phyloP scores from a whole-genome alignment of 2,113 vertebrate species.

The Stomatorhinus ivindoensis region DNA sequence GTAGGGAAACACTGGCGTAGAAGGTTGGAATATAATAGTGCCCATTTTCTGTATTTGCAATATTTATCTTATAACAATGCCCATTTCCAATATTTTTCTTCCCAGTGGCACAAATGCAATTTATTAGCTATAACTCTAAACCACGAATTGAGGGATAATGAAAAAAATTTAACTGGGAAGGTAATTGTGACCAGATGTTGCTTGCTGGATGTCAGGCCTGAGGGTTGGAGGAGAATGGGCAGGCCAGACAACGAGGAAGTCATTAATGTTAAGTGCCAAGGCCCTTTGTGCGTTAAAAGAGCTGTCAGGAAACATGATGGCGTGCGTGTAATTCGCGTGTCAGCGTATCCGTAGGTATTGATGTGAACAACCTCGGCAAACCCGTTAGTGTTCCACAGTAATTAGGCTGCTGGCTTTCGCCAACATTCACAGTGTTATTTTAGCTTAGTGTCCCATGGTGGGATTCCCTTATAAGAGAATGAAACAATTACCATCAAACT shows the following conservation, averaged over 20 bases:
- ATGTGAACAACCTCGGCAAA: background rate
- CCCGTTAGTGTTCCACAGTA: background rate
- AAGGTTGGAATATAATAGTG: background rate
- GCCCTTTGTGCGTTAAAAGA: background rate
- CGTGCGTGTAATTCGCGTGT: background rate
- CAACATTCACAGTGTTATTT: background rate
- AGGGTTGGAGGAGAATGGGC: background rate
- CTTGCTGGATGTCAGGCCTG: background rate
- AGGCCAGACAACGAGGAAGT: background rate
- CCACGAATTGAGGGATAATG: background rate
- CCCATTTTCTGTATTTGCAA: background rate
- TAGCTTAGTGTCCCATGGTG: background rate
- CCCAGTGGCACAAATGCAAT: conserved; percentile 1
- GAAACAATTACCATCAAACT: background rate
- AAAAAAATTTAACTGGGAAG: background rate
- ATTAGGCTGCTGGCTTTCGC: background rate
- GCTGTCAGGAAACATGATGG: background rate
- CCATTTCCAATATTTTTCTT: background rate
- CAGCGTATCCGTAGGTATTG: background rate
- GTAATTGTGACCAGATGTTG: background rate
- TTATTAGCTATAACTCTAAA: conserved; percentile 1
- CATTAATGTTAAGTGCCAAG: background rate
- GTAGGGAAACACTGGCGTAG: background rate
- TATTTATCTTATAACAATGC: background rate
- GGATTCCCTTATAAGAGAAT: background rate